Base-by-base conservation (phyloP, 2,888 invertebrate genomes). In the Lottia gigantea region DNA sequence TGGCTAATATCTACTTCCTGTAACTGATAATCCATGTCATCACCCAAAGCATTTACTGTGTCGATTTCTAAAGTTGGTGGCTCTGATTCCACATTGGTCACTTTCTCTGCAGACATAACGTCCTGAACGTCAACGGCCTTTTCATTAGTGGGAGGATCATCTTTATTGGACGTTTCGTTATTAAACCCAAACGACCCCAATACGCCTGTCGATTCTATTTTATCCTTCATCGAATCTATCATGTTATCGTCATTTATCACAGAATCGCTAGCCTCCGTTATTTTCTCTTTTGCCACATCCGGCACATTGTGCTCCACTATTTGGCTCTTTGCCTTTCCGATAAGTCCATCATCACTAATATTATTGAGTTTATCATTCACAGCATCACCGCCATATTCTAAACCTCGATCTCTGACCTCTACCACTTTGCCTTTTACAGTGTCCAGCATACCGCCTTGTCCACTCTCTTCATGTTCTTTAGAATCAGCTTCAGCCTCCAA, bases 31-130 rank as follows among this genome's bases (percentile, higher is more conserved):
- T 49, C 49, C 49, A 49, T 49, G 49, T 49, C 49, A 49, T 49
- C 49, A 49, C 16, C 49, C n/a, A 49, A 49, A 49, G 49, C 49
- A 49, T 49, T 49, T 19, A 49, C n/a, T 49, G 49, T 49, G 49
- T 49, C 49, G n/a, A 49, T 49, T 49, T 49, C 49, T 19, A 19
- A 19, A 19, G 8, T 19, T 49, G 19, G 1, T 19, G 49, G 49
- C 16, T 49, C 49, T 16, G 49, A 49, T 49, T 49, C 49, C n/a
- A 19, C 49, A 49, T 49, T 49, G 49, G 14, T 49, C 15, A 19
- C 49, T 49, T 3, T 49, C 19, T 11, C 49, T 19, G 49, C 7
- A 19, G n/a, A 16, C 8, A 49, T 49, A 49, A 49, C n/a, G 16
- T 49, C 49, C 14, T 14, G 19, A 12, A 19, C 12, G 19, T 49